phyloP scores from a whole-genome alignment of 2,888 invertebrate species.

The Pachydiplax longipennis region DNA sequence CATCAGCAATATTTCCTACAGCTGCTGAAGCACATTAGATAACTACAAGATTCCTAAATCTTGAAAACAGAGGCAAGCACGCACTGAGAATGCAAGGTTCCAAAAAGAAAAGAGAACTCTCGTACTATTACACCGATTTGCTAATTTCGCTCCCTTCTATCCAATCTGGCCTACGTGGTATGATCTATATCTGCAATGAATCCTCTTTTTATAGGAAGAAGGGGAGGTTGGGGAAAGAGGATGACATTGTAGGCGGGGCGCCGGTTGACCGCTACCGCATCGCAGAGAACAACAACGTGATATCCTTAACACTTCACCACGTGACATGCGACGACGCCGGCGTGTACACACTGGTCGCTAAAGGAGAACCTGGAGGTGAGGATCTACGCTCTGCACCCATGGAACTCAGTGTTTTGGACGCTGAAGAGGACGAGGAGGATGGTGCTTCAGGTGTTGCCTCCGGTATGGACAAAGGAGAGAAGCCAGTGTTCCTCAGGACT shows the following conservation, averaged over 20 bases:
- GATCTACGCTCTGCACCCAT: slow-evolving; percentile 57
- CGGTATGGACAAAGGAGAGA: background rate
- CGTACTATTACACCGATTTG: too few relatives aligned
- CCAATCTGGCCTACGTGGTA: background rate
- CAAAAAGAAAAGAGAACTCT: too few relatives aligned
- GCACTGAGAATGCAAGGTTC: too few relatives aligned
- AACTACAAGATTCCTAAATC: too few relatives aligned
- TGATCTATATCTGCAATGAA: too few relatives aligned
- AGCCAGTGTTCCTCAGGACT: slow-evolving; percentile 82
- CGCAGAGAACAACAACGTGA: slow-evolving; percentile 54
- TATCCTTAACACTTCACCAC: slow-evolving; percentile 64
- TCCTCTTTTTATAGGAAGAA: background rate
- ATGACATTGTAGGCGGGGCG: slow-evolving; percentile 64
- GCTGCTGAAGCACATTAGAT: too few relatives aligned
- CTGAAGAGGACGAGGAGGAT: slow-evolving; percentile 67
- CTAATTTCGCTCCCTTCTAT: background rate
- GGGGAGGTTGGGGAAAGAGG: slow-evolving; percentile 62
- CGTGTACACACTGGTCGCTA: slow-evolving; percentile 78
- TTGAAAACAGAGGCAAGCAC: too few relatives aligned
- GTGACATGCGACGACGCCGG: slow-evolving; percentile 69
- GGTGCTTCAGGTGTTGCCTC: slow-evolving; percentile 58
- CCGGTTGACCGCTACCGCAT: slow-evolving; percentile 68
- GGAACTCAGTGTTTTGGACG: slow-evolving; percentile 36
- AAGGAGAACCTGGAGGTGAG: slow-evolving; percentile 68
- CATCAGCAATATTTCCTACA: too few relatives aligned